These are phyloP conservation scores for Ernsta delagoae DNA, from an alignment of 2,888 invertebrate genomes.

Conservation along the genomic window DNA sequence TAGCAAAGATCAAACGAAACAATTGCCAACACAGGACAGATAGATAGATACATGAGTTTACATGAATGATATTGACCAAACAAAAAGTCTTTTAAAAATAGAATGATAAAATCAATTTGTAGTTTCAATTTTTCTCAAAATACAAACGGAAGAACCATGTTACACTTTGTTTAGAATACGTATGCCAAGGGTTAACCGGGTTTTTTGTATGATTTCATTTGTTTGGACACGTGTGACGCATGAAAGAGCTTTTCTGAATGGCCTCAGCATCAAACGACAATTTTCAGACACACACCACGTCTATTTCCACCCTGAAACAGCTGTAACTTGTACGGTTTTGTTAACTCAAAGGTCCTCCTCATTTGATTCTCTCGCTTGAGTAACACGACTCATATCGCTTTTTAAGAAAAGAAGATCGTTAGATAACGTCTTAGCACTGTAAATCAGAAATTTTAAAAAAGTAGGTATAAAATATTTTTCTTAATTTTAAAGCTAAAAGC, in stretches of 20 bases:
- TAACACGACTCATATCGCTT: no score
- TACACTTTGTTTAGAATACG: conserved; percentile 27
- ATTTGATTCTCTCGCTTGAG: no score
- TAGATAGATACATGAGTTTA: background rate
- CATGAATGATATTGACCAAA: background rate
- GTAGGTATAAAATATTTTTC: no score
- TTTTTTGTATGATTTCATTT: conserved; percentile 11
- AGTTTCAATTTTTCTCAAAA: conserved; percentile 11
- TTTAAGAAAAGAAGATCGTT: no score
- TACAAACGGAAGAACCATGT: conserved; percentile 1
- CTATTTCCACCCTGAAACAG: conserved; percentile 5
- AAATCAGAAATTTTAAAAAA: no score
- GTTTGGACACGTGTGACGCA: conserved; percentile 10
- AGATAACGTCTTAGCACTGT: no score
- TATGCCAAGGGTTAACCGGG: conserved; percentile 15
- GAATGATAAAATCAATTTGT: background rate
- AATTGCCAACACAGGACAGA: no score
- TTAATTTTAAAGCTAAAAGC: no score
- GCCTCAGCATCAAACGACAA: background rate
- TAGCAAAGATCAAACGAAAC: no score
- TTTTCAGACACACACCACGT: background rate
- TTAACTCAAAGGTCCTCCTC: no score
- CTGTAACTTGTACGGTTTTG: background rate
- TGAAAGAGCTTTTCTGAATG: background rate
- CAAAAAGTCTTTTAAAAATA: background rate